Evolutionary conservation across 2,113 vertebrate species (phyloP).

Genomic region (Sorex fumeus): DNA sequence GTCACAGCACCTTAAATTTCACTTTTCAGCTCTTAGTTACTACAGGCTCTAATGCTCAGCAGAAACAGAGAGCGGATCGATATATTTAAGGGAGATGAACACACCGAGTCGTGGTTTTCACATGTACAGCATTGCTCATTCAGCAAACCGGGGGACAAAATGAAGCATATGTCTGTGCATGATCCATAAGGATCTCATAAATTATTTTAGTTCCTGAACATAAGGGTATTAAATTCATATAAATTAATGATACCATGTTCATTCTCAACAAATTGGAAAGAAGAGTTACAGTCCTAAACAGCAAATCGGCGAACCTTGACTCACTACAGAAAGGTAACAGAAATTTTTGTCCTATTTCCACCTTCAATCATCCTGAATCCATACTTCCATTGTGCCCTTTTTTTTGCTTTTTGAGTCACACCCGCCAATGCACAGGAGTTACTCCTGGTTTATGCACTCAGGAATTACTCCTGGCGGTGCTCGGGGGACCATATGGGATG

Average conservation of each 20-base stretch:
- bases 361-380: background rate
- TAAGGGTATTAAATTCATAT: background rate
- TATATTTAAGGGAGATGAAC: background rate
- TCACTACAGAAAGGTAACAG: background rate
- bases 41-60: background rate
- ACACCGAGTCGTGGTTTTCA: background rate
- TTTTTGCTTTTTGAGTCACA: no score
- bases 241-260: background rate
- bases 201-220: background rate
- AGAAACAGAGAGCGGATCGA: background rate
- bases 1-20: background rate
- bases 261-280: background rate
- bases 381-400: background rate
- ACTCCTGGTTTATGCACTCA: no score
- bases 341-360: background rate
- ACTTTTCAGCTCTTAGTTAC: background rate
- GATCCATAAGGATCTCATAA: background rate
- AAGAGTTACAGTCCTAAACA: background rate
- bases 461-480: no score
- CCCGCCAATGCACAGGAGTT: no score
- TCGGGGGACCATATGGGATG: no score
- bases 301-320: background rate
- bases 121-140: background rate
- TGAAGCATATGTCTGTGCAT: background rate
- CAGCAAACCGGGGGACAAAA: background rate